Base-by-base conservation (phyloP, 2,113 vertebrate genomes). In the Nansenia antarctica region DNA sequence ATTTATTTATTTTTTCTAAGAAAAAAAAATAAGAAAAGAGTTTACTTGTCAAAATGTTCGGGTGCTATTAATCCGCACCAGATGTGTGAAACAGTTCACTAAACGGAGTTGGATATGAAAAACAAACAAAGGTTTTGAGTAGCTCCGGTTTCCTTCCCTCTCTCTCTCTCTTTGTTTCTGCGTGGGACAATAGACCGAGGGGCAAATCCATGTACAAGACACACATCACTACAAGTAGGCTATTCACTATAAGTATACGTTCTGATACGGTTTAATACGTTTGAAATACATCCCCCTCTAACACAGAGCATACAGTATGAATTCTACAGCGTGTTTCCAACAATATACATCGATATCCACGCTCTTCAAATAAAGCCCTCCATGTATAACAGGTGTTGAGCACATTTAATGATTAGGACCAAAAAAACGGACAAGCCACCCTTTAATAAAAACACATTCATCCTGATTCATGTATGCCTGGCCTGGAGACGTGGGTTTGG, bases 61-160 rank as follows among this genome's bases (percentile, higher is more conserved):
- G 74, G 79, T 74, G 72, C 76, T 75, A 72, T 80, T 88, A 78
- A 91, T 87, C 61, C 26, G 39, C 67, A 62, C 69, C 87, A 91
- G 86, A 89, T 88, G 86, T 66, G 62, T 54, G 53, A 65, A 67
- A 35, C 66, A 73, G 70, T 72, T 77, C 18, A 34, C 71, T 63
- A 79, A 79, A 79, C 14, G 11, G 37, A 70, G 67, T 71, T 42
- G 24, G 67, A 79, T 72, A 75, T 35, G 63, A 34, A 73, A 75
- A 79, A 82, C 49, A 67, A 80, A 70, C 60, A 65, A 62, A 70
- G 24, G 29, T 20, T n/a, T 49, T 20, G 35, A 42, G 24, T 18
- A n/a, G 9, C 7, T 26, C 12, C 15, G 32, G 24, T 67, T 52
- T 75, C 57, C 34, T 54, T 66, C 31, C 35, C 32, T 67, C 9